phyloP scores from a whole-genome alignment of 2,113 vertebrate genomes.

The Xyrauchen texanus region DNA sequence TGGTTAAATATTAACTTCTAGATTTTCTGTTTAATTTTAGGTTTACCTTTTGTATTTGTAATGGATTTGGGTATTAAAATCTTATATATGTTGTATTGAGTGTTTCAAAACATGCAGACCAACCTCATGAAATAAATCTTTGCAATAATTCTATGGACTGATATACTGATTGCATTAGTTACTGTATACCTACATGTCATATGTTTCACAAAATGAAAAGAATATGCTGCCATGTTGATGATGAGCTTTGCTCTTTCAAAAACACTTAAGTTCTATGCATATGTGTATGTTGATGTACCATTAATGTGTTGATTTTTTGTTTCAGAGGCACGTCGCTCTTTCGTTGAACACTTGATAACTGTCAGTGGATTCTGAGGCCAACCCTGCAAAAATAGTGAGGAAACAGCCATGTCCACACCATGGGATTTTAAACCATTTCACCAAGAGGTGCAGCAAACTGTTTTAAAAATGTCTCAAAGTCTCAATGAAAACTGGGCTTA shows the following conservation, averaged over 20 bases:
- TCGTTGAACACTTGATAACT: slow-evolving; percentile 18
- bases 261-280: background rate
- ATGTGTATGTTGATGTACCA: background rate
- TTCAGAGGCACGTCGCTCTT: slow-evolving; percentile 34
- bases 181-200: background rate
- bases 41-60: no score
- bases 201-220: background rate
- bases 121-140: no score
- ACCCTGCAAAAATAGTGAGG: background rate
- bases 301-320: slow-evolving; percentile 27
- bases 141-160: no score
- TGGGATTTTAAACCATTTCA: slow-evolving; percentile 30
- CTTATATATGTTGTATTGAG: no score
- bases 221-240: slow-evolving; percentile 30
- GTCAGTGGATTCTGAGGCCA: slow-evolving; percentile 12
- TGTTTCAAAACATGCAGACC: no score
- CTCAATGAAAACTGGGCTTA: slow-evolving; percentile 26
- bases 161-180: no score
- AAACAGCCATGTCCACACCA: slow-evolving; percentile 29
- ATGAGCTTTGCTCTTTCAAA: slow-evolving; percentile 22
- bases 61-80: no score
- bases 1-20: no score
- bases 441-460: background rate
- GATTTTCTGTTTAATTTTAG: no score
- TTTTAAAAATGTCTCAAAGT: background rate